Base-by-base conservation (phyloP, 1,140 invertebrate genomes). In the Rhyzopertha dominica region DNA sequence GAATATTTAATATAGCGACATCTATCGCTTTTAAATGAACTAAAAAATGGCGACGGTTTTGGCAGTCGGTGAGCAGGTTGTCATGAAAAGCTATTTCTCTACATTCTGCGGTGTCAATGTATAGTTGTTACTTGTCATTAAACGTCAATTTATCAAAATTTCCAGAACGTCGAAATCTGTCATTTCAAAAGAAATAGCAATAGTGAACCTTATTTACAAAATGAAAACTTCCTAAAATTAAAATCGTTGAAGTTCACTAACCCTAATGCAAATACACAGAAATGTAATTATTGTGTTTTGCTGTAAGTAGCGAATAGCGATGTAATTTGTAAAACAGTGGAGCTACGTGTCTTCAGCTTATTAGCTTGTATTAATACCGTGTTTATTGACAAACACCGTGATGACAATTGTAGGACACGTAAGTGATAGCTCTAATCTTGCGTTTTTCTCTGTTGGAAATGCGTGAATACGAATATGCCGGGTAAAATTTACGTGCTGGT, bases 401-500 rank as follows among this genome's bases (percentile, higher is more conserved):
- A 38, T n/a, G 20, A 17, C 20, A 8, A 5, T 16, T 23, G n/a
- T 41, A 40, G 41, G 30, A 43, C 41, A 43, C 41, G 41, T 43
- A 43, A 9, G 41, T 43, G 30, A 43, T 43, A 8, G 37, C 9
- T 10, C 7, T 4, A n/a, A 5, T 24, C 10, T 10, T 8, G 4
- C n/a, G 4, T 12, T 4, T 24, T 26, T 26, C 24, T 12, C 26
- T 12, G 10, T 17, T 17, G 17, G 9, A 5, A 4, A 36, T 9
- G 13, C 14, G 14, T 10, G 10, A 8, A 26, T n/a, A 17, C 29
- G n/a, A 38, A 39, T 18, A 49, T 49, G 47, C 32, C 34, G 1
- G 31, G 43, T 22, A 49, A 44, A 44, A 29, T 43, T 24, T 25
- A 29, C 19, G 17, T 49, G 5, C 25, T 43, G n/a, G 13, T 49